These are phyloP conservation scores for Diaphora mendica DNA, from an alignment of 2,888 invertebrate species.

Conservation along the genomic window DNA sequence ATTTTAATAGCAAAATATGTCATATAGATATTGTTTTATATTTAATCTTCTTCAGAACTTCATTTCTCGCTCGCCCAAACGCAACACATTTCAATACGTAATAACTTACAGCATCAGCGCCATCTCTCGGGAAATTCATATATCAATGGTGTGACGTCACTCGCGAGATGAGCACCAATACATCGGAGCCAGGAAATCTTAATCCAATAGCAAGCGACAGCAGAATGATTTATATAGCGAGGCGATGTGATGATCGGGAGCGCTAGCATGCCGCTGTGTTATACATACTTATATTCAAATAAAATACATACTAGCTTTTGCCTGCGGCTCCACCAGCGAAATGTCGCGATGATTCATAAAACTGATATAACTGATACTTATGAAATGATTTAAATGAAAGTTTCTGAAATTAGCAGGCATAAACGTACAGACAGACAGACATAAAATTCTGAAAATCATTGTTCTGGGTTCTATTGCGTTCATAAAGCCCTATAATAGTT, in stretches of 20 bases:
- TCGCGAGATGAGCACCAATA: slow-evolving; percentile 68
- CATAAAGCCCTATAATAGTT: too few species aligned
- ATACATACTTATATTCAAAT: neutral
- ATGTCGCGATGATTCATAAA: too few species aligned
- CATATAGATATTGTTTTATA: neutral
- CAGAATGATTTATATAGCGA: slow-evolving; percentile 79
- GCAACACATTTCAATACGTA: slow-evolving; percentile 41
- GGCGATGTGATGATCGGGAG: slow-evolving; percentile 63
- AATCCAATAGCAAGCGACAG: slow-evolving; percentile 82
- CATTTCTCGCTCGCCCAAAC: slow-evolving; percentile 20
- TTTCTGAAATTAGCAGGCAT: too few species aligned
- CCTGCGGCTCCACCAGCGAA: too few species aligned
- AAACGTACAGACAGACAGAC: too few species aligned
- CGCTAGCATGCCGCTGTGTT: slow-evolving; percentile 60
- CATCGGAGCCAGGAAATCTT: slow-evolving; percentile 74
- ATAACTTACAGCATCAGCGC: slow-evolving; percentile 29
- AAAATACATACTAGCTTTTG: neutral
- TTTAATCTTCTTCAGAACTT: neutral
- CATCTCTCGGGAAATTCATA: slow-evolving; percentile 73
- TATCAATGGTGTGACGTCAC: slow-evolving; percentile 68
- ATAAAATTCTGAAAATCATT: too few species aligned
- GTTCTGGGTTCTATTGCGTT: too few species aligned
- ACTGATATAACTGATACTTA: too few species aligned
- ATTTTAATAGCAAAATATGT: too few species aligned
- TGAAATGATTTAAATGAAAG: too few species aligned